Evolutionary conservation across 2,113 vertebrate genomes (phyloP).

Genomic region (Phaethon lepturus): DNA sequence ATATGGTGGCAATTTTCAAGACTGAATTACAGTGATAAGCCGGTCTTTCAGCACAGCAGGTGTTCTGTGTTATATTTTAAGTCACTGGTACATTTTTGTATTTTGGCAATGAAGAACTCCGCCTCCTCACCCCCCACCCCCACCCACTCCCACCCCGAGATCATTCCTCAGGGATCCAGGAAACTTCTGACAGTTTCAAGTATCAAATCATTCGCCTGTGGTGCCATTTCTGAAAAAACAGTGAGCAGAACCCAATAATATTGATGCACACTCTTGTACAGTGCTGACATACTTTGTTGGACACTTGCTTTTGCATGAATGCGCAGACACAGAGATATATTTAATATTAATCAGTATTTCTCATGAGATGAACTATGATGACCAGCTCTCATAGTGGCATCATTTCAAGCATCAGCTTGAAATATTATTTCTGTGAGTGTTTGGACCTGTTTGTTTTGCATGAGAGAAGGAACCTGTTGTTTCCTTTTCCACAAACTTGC

Average conservation of each 20-base stretch:
- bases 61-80: slow-evolving; percentile 12
- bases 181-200: neutral
- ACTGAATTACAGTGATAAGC: neutral
- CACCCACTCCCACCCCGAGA: neutral
- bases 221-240: neutral
- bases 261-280: neutral
- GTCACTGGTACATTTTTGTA: slow-evolving; percentile 7
- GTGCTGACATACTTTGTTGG: neutral
- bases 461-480: neutral
- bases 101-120: neutral
- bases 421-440: neutral
- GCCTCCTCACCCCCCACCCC: no score
- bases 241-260: neutral
- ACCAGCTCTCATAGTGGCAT: neutral
- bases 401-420: neutral
- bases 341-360: neutral
- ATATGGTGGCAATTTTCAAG: neutral
- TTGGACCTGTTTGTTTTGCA: neutral
- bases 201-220: neutral
- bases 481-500: neutral
- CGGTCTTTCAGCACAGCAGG: neutral
- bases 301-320: neutral
- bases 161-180: neutral
- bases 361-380: neutral
- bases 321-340: neutral